phyloP scores from a whole-genome alignment of 2,888 invertebrate genomes.

The Plagiodera versicolora region DNA sequence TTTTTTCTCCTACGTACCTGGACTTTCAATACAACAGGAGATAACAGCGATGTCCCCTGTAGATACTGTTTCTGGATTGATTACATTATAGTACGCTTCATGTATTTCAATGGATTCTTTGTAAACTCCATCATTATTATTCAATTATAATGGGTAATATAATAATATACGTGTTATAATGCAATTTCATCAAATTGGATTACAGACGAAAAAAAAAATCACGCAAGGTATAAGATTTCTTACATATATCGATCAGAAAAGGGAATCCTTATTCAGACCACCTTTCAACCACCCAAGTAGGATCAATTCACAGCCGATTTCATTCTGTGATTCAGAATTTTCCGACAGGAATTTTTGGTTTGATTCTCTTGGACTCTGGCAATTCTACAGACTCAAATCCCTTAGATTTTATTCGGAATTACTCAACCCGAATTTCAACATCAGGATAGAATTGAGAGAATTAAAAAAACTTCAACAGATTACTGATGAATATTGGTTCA shows the following conservation, averaged over 20 bases:
- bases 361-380: no score
- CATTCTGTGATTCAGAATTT: neutral
- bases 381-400: no score
- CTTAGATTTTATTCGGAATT: no score
- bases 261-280: constrained; percentile 29
- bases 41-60: neutral
- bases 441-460: no score
- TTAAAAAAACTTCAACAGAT: no score
- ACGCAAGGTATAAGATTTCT: constrained; percentile 38
- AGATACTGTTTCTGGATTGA: neutral
- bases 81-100: neutral
- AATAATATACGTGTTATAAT: constrained; percentile 35
- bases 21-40: neutral
- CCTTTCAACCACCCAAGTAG: neutral
- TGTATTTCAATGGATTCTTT: neutral
- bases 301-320: neutral
- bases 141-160: constrained; percentile 9
- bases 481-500: no score
- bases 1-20: no score
- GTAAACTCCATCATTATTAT: neutral
- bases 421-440: no score
- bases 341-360: no score
- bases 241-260: constrained; percentile 34
- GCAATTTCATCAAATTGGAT: constrained; percentile 49
- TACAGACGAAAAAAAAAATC: constrained; percentile 23